Evolutionary conservation across 2,888 invertebrate species (phyloP).

Genomic region (Drosophila pegasa): DNA sequence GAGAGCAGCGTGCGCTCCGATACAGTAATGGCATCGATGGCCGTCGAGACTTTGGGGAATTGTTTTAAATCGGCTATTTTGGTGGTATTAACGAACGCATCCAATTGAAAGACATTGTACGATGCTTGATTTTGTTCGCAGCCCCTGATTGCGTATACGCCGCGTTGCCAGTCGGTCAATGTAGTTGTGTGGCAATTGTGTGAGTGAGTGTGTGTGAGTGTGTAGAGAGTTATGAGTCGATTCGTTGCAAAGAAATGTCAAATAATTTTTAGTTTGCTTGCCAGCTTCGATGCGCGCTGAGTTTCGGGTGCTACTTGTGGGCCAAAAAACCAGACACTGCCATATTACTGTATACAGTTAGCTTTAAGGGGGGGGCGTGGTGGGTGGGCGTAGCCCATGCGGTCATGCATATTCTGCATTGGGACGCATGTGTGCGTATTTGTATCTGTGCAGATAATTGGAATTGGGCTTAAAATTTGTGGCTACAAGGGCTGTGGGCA

Average conservation of each 20-base stretch:
- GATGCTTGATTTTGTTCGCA: conserved; percentile 90
- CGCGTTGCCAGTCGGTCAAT: conserved; percentile 20
- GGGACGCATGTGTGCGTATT: conserved; percentile 59
- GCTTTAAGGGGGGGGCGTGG: not conserved
- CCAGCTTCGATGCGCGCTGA: conserved; percentile 18
- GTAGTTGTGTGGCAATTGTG: too few relatives aligned
- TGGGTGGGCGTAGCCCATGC: conserved; percentile 15
- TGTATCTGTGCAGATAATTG: conserved; percentile 74
- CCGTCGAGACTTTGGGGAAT: conserved; percentile 83
- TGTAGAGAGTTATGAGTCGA: conserved; percentile 25
- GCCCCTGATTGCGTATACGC: conserved; percentile 85
- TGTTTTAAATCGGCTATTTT: conserved; percentile 85
- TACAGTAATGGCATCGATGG: conserved; percentile 83
- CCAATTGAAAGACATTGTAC: conserved; percentile 90
- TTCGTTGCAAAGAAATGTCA: conserved; percentile 41
- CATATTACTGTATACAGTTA: conserved; percentile 12
- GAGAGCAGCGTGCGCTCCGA: conserved; percentile 83
- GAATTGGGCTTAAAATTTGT: conserved; percentile 78
- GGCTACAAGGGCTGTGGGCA: conserved; percentile 56
- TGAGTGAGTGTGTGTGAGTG: conserved; percentile 1
- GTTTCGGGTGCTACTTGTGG: conserved; percentile 17
- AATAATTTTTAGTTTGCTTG: conserved; percentile 40
- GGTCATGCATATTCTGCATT: conserved; percentile 56
- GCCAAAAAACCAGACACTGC: conserved; percentile 2
- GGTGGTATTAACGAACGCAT: conserved; percentile 89